Evolutionary conservation across 2,113 vertebrate genomes (phyloP).

Genomic region (Heterocephalus glaber): DNA sequence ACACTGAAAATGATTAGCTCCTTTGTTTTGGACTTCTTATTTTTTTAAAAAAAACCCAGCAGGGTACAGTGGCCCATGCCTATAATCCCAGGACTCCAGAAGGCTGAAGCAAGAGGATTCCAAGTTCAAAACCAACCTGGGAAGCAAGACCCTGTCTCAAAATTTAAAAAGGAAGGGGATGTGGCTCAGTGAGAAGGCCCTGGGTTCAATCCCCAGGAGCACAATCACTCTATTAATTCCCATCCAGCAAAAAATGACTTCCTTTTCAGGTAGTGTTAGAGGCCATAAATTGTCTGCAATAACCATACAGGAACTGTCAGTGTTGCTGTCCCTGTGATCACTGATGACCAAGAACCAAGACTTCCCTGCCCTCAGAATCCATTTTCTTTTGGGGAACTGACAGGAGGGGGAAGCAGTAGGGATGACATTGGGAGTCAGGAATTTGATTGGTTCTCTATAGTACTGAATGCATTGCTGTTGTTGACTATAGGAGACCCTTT

Average conservation of each 20-base stretch:
- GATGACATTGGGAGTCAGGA: not conserved
- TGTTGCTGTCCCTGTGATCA: not conserved
- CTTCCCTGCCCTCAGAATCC: not conserved
- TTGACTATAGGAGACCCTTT: not conserved
- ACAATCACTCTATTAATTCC: not conserved
- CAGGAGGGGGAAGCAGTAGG: too few species aligned
- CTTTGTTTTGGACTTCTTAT: not conserved
- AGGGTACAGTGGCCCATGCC: not conserved
- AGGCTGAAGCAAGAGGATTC: not conserved
- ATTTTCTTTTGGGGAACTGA: not conserved
- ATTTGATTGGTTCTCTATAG: not conserved
- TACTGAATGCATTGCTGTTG: not conserved
- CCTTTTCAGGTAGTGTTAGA: not conserved
- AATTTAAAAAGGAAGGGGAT: not conserved
- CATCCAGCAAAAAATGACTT: not conserved
- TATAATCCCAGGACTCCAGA: not conserved
- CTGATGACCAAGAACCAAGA: not conserved
- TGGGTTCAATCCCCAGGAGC: not conserved
- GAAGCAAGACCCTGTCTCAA: not conserved
- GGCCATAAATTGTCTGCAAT: not conserved
- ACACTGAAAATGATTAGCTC: not conserved
- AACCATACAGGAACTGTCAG: not conserved
- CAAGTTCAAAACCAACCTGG: not conserved
- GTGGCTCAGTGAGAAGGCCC: not conserved
- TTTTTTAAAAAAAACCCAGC: not conserved